Percentiles rank a stretch among this genome's conserved stretches.
Evolutionary conservation across 2,113 vertebrate species (phyloP).

Genomic region (Noturus placidus): DNA sequence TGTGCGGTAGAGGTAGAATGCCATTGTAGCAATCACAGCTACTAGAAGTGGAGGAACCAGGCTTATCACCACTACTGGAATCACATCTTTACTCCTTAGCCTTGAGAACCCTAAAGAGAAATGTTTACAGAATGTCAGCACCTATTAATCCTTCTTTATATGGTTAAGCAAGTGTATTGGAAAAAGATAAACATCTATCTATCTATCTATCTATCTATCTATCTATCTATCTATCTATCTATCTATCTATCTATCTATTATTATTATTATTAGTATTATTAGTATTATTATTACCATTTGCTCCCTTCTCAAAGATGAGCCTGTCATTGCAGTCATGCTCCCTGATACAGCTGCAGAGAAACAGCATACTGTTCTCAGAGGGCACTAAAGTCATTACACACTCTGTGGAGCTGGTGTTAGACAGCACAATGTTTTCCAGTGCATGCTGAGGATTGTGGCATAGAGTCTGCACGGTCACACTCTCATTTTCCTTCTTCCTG

Average conservation of each 20-base stretch:
- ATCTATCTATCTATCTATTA: background rate
- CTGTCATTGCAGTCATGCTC: slow-evolving; percentile 87
- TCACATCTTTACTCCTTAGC: slow-evolving; percentile 81
- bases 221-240: too few relatives aligned
- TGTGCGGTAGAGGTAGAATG: slow-evolving; percentile 83
- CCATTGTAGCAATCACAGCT: slow-evolving; percentile 72
- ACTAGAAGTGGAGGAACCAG: slow-evolving; percentile 80
- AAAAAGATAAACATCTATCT: background rate
- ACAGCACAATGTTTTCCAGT: slow-evolving; percentile 79
- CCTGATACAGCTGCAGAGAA: slow-evolving; percentile 78
- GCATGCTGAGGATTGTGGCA: slow-evolving; percentile 80
- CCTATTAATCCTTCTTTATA: background rate
- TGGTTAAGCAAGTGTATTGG: background rate
- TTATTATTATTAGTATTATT: background rate
- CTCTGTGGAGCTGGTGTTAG: slow-evolving; percentile 77
- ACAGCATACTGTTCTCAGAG: slow-evolving; percentile 65
- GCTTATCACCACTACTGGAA: slow-evolving; percentile 84
- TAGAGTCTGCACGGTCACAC: slow-evolving; percentile 77
- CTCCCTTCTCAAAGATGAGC: slow-evolving; percentile 82
- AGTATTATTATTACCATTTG: slow-evolving; percentile 68
- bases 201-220: too few relatives aligned
- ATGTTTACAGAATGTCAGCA: slow-evolving; percentile 3
- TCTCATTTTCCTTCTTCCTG: slow-evolving; percentile 85
- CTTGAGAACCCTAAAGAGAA: slow-evolving; percentile 75
- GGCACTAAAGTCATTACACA: slow-evolving; percentile 79